Percentiles rank a stretch among this genome's conserved stretches.
These are phyloP conservation scores for Liasis olivaceus DNA, from an alignment of 2,797 vertebrate species.

Conservation along the genomic window DNA sequence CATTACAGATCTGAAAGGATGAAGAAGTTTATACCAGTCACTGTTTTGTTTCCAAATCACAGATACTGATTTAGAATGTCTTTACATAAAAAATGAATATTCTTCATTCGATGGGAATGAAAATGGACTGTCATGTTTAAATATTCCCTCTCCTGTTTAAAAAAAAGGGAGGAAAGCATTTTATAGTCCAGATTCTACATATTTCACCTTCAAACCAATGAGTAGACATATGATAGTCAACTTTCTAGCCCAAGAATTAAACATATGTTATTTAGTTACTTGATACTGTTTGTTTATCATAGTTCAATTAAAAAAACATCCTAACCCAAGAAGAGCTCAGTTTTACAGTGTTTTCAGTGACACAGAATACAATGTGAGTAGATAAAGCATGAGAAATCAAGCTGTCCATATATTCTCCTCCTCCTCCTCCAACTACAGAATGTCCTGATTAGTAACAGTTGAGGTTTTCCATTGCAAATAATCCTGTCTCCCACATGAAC, in stretches of 20 bases:
- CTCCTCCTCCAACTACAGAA: neutral
- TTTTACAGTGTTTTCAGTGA: neutral
- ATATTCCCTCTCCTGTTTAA: neutral
- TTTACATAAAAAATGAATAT: too few relatives aligned
- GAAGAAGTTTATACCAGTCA: too few relatives aligned
- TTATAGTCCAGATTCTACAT: conserved; percentile 25
- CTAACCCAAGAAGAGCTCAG: conserved; percentile 31
- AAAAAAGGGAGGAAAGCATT: conserved; percentile 4
- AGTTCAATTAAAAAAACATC: neutral
- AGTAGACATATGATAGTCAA: conserved; percentile 11
- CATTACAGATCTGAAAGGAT: too few relatives aligned
- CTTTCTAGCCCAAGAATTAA: neutral
- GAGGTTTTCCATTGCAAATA: neutral
- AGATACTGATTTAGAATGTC: too few relatives aligned
- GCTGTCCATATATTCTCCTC: neutral
- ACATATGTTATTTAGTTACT: neutral
- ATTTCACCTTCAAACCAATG: neutral
- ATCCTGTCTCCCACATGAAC: neutral
- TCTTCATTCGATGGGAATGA: too few relatives aligned
- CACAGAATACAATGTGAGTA: neutral
- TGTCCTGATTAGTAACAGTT: neutral
- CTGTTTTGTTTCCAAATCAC: too few relatives aligned
- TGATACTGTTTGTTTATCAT: neutral
- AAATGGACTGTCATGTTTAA: neutral
- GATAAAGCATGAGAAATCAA: neutral